Evolutionary conservation across 2,797 vertebrate species (phyloP).

Genomic region (Xyrichtys novacula): DNA sequence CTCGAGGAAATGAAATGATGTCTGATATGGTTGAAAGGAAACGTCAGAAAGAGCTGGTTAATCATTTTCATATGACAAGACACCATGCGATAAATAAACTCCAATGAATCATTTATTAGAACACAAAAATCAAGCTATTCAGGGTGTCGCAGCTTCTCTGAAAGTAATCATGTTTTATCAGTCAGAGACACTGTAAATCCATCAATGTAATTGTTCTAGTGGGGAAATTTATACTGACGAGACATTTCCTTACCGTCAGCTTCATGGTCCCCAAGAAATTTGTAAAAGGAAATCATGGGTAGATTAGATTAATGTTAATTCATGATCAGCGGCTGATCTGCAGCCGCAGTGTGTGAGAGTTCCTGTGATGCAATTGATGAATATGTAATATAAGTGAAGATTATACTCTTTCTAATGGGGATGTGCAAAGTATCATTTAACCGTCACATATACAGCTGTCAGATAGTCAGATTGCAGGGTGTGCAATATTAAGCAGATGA

Average conservation of each 20-base stretch:
- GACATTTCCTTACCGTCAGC: constrained; percentile 59
- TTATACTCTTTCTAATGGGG: neutral
- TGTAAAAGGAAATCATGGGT: constrained; percentile 36
- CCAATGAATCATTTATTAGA: constrained; percentile 73
- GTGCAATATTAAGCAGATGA: neutral
- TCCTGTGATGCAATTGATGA: constrained; percentile 17
- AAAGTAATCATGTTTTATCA: constrained; percentile 77
- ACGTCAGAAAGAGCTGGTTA: constrained; percentile 70
- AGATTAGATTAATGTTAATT: constrained; percentile 38
- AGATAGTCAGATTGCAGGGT: neutral
- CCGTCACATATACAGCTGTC: neutral
- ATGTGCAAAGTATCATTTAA: neutral
- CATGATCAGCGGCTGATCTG: constrained; percentile 23
- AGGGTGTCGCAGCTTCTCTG: constrained; percentile 42
- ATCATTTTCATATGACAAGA: constrained; percentile 79
- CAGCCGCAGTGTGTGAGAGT: constrained; percentile 8
- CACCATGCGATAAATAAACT: constrained; percentile 71
- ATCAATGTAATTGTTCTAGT: constrained; percentile 68
- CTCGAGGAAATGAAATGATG: constrained; percentile 74
- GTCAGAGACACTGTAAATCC: constrained; percentile 63
- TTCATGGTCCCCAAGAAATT: constrained; percentile 46
- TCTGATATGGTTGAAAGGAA: constrained; percentile 71
- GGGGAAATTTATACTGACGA: constrained; percentile 60
- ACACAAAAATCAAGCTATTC: constrained; percentile 62
- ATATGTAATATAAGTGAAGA: neutral